These are phyloP conservation scores for Pygocentrus nattereri DNA, from an alignment of 2,797 vertebrate genomes.

Conservation along the genomic window DNA sequence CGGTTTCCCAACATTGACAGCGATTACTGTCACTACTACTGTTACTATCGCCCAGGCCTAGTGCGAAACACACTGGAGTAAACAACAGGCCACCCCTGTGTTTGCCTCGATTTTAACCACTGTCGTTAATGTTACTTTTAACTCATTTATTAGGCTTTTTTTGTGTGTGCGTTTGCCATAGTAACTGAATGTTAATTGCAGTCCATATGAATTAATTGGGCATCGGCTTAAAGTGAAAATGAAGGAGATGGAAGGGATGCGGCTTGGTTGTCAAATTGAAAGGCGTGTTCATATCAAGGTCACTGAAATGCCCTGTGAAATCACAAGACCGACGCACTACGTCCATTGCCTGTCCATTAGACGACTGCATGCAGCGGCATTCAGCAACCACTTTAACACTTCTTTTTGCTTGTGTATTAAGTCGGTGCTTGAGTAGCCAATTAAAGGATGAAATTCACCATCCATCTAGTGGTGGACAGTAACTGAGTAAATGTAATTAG, in stretches of 20 bases:
- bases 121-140: conserved; percentile 73
- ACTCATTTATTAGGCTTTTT: conserved; percentile 66
- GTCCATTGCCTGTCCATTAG: no score
- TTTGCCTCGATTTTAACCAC: conserved; percentile 70
- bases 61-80: conserved; percentile 18
- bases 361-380: no score
- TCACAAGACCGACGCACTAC: no score
- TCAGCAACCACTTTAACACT: no score
- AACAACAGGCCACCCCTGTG: conserved; percentile 30
- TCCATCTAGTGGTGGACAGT: no score
- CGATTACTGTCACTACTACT: no score
- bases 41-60: no score
- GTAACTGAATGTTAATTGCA: conserved; percentile 75
- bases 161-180: conserved; percentile 29
- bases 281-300: neutral
- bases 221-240: conserved; percentile 73
- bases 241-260: conserved; percentile 61
- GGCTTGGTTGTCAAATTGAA: conserved; percentile 9
- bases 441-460: no score
- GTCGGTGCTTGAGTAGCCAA: no score
- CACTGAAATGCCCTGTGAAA: neutral
- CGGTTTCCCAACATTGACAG: no score
- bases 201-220: conserved; percentile 75
- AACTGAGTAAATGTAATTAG: no score
- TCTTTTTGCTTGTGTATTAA: no score